A percentile compares a stretch with the other conserved stretches of the same genome.
Evolutionary conservation across 2,888 invertebrate genomes (phyloP).

Genomic region (Drosophila kuntzei): DNA sequence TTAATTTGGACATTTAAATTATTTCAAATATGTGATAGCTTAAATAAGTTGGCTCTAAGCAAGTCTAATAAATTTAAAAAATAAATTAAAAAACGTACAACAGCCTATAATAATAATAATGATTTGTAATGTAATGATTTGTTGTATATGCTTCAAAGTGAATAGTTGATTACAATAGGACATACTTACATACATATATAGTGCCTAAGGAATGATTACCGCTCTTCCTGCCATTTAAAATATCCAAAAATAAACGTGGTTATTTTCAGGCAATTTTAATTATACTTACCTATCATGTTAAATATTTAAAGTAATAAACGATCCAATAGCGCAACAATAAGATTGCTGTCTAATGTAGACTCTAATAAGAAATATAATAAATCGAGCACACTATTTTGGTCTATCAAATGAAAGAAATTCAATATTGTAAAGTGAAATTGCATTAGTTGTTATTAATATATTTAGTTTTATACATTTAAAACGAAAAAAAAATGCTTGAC

Average conservation of each 20-base stretch:
- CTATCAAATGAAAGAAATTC: conserved; percentile 4
- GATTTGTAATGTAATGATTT: background rate
- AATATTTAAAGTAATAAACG: conserved; percentile 1
- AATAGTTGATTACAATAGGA: conserved; percentile 36
- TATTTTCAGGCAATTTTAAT: conserved; percentile 38
- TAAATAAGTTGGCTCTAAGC: conserved; percentile 29
- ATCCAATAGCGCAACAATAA: conserved; percentile 13
- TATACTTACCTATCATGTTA: conserved; percentile 8
- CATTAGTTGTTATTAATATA: conserved; percentile 13
- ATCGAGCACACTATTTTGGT: background rate
- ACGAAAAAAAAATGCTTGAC: conserved; percentile 58
- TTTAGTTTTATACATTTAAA: conserved; percentile 8
- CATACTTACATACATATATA: conserved; percentile 20
- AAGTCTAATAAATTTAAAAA: conserved; percentile 26
- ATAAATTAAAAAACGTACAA: background rate
- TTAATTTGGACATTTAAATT: conserved; percentile 8
- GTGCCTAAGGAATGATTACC: conserved; percentile 51
- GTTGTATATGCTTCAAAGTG: conserved; percentile 22
- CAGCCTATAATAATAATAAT: background rate
- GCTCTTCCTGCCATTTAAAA: conserved; percentile 51
- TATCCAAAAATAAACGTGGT: conserved; percentile 14
- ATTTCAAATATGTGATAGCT: conserved; percentile 51
- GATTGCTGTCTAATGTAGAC: conserved; percentile 23
- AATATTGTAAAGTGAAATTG: conserved; percentile 6
- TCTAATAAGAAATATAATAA: background rate